Conservation (phyloP, 2,113 vertebrate species). For the Cygnus buccinator region DNA sequence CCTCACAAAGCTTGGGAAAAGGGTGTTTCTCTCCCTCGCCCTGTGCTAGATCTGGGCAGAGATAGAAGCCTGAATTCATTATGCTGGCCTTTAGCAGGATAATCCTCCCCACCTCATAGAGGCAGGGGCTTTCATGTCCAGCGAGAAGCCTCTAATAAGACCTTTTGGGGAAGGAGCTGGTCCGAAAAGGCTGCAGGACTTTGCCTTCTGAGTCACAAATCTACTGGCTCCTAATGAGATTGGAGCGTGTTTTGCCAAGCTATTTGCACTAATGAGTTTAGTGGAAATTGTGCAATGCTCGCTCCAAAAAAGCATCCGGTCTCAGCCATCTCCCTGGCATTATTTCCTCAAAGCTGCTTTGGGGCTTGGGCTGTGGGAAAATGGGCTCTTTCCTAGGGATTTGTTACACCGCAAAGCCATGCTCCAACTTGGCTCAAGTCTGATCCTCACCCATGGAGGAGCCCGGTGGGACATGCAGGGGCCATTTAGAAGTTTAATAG, state of each 20-base stretch:
- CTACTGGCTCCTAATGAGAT: not conserved
- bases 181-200: not conserved
- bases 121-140: not conserved
- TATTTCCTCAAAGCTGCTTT: not conserved
- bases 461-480: not conserved
- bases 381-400: not conserved
- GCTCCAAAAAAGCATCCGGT: fast-evolving
- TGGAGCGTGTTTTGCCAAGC: not conserved
- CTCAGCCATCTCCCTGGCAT: not conserved
- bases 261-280: not conserved
- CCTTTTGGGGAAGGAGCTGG: not conserved
- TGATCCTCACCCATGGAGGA: not conserved
- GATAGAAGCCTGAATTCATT: not conserved
- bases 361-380: not conserved
- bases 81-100: not conserved
- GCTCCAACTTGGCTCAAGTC: not conserved
- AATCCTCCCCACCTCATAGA: not conserved
- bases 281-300: not conserved
- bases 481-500: not conserved
- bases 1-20: not conserved
- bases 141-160: not conserved
- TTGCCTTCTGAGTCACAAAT: not conserved
- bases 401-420: not conserved
- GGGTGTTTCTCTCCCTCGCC: not conserved
- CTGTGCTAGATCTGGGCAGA: not conserved